Base-by-base conservation (phyloP, 1,140 invertebrate species). In the Drosophila tani region DNA sequence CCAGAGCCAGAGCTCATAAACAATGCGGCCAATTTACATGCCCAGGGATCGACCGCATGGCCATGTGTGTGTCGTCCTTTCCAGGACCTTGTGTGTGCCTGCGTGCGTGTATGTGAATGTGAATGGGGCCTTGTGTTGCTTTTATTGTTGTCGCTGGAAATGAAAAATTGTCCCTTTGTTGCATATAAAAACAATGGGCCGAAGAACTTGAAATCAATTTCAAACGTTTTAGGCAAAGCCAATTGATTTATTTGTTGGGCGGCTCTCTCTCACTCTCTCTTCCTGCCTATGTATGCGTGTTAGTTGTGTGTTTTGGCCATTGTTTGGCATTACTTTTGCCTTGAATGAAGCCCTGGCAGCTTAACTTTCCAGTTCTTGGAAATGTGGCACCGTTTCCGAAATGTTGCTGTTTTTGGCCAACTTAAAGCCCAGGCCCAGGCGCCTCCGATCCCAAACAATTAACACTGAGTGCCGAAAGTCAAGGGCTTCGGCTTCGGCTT, bases 161-260 rank as follows among this genome's bases (percentile, higher is more conserved):
- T 87, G 79, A 87, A 87, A 87, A 88, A 87, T 87, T 87, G 84
- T 88, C 80, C 84, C 84, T 87, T 87, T 87, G 84, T 87, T 87
- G 84, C 84, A 87, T 87, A 88, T 87, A 88, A 88, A 87, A 87
- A 87, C 84, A 87, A 87, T 88, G 84, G 84, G 53, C 83, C 80
- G 71, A 88, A 87, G 84, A 83, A 83, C 84, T 87, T 83, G 84
- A 87, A 87, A 87, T 87, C 84, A 87, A 87, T 87, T 87, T 87
- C 84, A 75, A 87, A 81, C 84, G 84, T 87, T 87, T 87, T 87
- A 87, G 84, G 81, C 81, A 88, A 87, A 87, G 80, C 84, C 84
- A 87, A 87, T 87, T 87, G 84, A 87, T 87, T 87, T 87, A 87
- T 87, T 79, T 88, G 77, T 49, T 82, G 74, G 70, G 66, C 43